Percentiles rank a stretch among this genome's conserved stretches.
These are phyloP conservation scores for Aethina tumida DNA, from an alignment of 1,140 invertebrate genomes.

Conservation along the genomic window DNA sequence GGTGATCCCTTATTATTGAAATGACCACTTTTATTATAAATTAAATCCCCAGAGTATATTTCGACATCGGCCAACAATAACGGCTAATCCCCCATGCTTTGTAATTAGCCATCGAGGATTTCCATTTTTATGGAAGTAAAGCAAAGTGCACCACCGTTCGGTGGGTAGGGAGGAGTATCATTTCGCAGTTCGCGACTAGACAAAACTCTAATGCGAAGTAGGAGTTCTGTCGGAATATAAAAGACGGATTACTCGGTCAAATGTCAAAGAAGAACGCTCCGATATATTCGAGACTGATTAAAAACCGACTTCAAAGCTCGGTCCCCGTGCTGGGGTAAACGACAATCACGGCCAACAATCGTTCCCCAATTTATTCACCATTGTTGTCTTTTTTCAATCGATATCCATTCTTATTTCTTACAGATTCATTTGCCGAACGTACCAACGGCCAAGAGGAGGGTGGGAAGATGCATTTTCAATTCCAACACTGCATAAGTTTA, in stretches of 20 bases:
- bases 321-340: constrained; percentile 25
- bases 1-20: no score
- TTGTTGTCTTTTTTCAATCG: constrained; percentile 37
- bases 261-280: constrained; percentile 34
- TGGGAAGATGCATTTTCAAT: no score
- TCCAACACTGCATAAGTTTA: no score
- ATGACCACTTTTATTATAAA: no score
- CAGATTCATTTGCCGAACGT: background rate
- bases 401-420: constrained; percentile 22
- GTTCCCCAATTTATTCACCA: constrained; percentile 33
- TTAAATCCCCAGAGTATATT: no score
- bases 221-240: constrained; percentile 21
- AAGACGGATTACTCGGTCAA: constrained; percentile 35
- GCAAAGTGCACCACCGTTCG: no score
- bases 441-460: no score
- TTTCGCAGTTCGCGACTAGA: constrained; percentile 6
- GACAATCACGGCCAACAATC: constrained; percentile 34
- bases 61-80: no score
- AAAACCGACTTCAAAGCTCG: constrained; percentile 33
- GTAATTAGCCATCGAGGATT: no score
- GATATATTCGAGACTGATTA: constrained; percentile 34
- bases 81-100: no score
- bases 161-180: no score
- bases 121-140: no score
- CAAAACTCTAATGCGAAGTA: constrained; percentile 15